phyloP scores from a whole-genome alignment of 2,797 vertebrate genomes.

The Myotis findleyi region DNA sequence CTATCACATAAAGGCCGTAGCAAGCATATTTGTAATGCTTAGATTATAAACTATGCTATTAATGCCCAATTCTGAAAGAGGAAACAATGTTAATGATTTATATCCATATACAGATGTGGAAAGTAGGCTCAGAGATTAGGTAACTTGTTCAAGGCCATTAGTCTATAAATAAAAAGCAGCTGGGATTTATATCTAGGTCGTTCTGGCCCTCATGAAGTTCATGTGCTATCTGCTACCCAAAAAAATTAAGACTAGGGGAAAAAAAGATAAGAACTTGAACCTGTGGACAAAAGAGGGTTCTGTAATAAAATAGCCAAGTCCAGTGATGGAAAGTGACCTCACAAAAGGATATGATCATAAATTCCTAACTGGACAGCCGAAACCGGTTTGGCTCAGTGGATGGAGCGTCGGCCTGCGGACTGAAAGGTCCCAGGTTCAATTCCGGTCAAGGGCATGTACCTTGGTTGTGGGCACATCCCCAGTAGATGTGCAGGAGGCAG shows the following conservation, averaged over 20 bases:
- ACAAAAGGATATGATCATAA: background rate
- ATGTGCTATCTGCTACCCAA: background rate
- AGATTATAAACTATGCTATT: slow-evolving; percentile 11
- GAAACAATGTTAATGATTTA: background rate
- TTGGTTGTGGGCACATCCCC: too few relatives aligned
- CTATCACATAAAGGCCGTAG: background rate
- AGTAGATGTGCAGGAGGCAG: too few relatives aligned
- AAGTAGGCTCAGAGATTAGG: background rate
- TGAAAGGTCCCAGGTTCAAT: too few relatives aligned
- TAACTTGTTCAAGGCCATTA: slow-evolving; percentile 1
- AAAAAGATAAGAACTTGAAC: background rate
- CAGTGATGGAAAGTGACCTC: background rate
- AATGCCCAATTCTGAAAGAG: background rate
- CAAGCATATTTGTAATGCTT: background rate
- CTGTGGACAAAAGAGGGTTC: background rate
- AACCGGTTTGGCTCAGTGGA: too few relatives aligned
- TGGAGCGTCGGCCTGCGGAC: too few relatives aligned
- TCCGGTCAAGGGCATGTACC: too few relatives aligned
- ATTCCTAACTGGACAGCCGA: background rate
- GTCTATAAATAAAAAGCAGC: background rate
- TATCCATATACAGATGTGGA: background rate
- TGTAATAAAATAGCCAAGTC: background rate
- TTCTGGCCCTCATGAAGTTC: background rate
- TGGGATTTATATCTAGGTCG: background rate
- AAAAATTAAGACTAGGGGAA: background rate